Evolutionary conservation across 2,113 vertebrate species (phyloP).

Genomic region (Nannobrachium achirus): DNA sequence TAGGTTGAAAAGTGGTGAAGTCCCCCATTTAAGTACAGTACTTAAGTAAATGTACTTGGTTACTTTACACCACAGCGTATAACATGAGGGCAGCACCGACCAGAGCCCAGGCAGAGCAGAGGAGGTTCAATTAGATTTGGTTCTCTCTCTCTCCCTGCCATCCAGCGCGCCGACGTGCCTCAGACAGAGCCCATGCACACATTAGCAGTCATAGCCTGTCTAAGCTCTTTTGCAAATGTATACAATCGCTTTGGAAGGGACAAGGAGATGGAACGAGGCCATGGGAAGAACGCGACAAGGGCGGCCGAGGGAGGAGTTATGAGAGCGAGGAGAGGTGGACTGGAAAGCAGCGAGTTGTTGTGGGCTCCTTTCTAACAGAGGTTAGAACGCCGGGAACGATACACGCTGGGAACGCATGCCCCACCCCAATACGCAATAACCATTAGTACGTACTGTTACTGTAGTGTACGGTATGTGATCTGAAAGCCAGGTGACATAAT

Average conservation of each 20-base stretch:
- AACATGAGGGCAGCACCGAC: constrained; percentile 42
- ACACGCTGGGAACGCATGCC: constrained; percentile 25
- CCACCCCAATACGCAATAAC: no score
- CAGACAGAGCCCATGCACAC: constrained; percentile 52
- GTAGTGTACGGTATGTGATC: neutral
- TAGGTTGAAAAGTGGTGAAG: no score
- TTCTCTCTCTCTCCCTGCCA: constrained; percentile 24
- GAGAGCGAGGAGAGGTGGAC: constrained; percentile 24
- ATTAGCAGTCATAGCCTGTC: constrained; percentile 47
- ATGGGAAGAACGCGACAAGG: constrained; percentile 46
- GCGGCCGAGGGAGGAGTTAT: constrained; percentile 12
- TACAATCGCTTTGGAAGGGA: constrained; percentile 49
- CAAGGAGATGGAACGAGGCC: constrained; percentile 28
- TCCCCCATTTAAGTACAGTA: no score
- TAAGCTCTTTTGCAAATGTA: constrained; percentile 53
- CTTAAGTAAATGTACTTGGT: no score
- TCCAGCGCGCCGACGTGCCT: constrained; percentile 41
- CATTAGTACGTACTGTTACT: no score
- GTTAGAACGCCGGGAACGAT: neutral
- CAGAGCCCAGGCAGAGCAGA: constrained; percentile 37
- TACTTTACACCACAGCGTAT: no score
- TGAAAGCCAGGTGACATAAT: constrained; percentile 6
- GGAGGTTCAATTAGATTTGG: constrained; percentile 57
- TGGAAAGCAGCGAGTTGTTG: constrained; percentile 31
- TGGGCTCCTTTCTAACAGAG: neutral